Evolutionary conservation across 2,113 vertebrate genomes (phyloP).

Genomic region (Onychorhynchus coronatus): DNA sequence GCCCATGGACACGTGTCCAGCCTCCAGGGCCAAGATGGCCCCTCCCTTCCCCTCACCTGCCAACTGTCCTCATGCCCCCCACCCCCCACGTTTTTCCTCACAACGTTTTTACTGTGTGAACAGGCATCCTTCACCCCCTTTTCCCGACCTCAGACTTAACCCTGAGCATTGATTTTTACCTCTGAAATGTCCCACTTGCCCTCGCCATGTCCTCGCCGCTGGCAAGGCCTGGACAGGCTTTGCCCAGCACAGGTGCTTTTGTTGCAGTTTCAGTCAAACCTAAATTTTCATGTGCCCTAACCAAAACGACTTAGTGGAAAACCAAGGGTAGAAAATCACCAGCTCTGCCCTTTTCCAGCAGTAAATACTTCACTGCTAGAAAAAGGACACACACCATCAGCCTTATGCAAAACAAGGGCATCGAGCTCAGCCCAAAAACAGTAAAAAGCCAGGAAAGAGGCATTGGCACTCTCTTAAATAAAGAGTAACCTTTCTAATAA

Average conservation of each 20-base stretch:
- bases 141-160: not conserved
- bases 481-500: not conserved
- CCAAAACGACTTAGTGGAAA: not conserved
- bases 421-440: not conserved
- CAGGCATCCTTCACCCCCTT: accelerated
- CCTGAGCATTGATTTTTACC: not conserved
- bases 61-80: accelerated
- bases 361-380: not conserved
- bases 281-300: not conserved
- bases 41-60: accelerated
- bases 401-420: not conserved
- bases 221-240: not conserved
- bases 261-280: not conserved
- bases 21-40: not conserved
- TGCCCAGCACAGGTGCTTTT: not conserved
- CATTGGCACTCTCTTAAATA: not conserved
- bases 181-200: not conserved
- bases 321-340: not conserved
- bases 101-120: accelerated
- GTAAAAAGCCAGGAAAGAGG: not conserved
- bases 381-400: not conserved
- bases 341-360: not conserved
- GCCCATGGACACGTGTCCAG: accelerated
- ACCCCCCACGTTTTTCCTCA: not conserved
- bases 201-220: not conserved